phyloP scores from a whole-genome alignment of 2,797 vertebrate genomes.

The Anableps anableps region DNA sequence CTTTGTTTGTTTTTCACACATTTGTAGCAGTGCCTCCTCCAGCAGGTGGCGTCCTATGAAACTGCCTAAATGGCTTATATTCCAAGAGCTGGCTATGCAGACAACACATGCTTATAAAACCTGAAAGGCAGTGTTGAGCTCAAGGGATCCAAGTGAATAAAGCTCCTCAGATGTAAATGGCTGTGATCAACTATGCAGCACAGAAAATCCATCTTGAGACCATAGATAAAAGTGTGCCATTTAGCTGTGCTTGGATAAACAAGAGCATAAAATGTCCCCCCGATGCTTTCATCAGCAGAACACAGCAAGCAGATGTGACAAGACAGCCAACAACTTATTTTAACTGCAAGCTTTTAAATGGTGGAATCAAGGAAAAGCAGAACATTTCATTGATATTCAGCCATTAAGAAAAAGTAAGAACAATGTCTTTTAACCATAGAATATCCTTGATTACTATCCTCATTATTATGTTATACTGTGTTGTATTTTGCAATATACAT shows the following conservation, averaged over 20 bases:
- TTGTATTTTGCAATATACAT: not conserved
- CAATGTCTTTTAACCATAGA: not conserved
- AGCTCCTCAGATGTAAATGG: not conserved
- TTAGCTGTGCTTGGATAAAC: conserved; percentile 26
- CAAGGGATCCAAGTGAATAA: not conserved
- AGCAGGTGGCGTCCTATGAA: not conserved
- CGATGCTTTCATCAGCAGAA: conserved; percentile 16
- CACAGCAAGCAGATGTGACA: conserved; percentile 32
- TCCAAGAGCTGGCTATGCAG: not conserved
- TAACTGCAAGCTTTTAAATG: not conserved
- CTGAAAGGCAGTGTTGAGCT: not conserved
- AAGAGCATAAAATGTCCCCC: conserved; percentile 14
- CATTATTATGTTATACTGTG: not conserved
- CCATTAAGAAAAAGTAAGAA: not conserved
- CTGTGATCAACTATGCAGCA: conserved; percentile 1
- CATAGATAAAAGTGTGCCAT: conserved; percentile 12
- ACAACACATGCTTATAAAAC: not conserved
- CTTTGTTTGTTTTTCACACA: no score
- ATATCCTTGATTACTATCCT: not conserved
- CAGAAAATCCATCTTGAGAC: conserved; percentile 7
- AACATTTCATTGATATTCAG: not conserved
- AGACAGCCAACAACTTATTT: not conserved
- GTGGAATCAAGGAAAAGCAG: not conserved
- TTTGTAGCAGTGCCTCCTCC: not conserved
- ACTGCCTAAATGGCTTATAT: not conserved